These are phyloP conservation scores for Actinia tenebrosa DNA, from an alignment of 64 coral and sea anemone genomes.

Conservation along the genomic window DNA sequence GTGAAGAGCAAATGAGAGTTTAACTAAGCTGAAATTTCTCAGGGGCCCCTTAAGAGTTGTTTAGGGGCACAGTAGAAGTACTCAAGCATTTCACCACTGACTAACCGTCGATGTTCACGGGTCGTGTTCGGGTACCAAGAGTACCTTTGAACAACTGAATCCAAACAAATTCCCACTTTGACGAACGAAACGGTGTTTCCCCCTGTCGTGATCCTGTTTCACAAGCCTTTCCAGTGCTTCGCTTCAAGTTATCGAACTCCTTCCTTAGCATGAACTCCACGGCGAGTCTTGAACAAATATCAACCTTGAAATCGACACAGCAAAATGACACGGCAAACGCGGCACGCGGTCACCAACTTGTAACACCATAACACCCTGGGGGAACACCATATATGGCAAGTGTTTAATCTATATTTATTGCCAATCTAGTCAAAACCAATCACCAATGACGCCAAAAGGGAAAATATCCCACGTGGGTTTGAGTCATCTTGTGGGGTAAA, in stretches of 20 bases:
- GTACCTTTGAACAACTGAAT: slow-evolving; percentile 10
- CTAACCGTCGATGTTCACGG: slow-evolving; percentile 76
- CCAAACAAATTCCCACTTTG: slow-evolving; percentile 18
- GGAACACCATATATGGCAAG: slow-evolving; percentile 98
- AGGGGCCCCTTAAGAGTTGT: slow-evolving; percentile 73
- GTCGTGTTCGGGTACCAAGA: slow-evolving; percentile 15
- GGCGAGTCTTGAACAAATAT: slow-evolving; percentile 89
- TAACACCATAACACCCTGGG: slow-evolving; percentile 99
- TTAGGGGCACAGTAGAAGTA: slow-evolving; percentile 88
- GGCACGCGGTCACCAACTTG: slow-evolving; percentile 93
- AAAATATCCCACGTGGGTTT: slow-evolving; percentile 99
- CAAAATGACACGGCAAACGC: slow-evolving; percentile 98
- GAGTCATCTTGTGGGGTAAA: slow-evolving; percentile 94
- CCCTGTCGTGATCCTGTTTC: background rate
- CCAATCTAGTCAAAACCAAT: slow-evolving; percentile 99
- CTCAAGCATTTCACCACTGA: slow-evolving; percentile 87
- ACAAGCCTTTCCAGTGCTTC: slow-evolving; percentile 1
- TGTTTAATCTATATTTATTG: slow-evolving; percentile 99
- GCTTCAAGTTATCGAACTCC: slow-evolving; percentile 2
- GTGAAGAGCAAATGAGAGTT: slow-evolving; percentile 51
- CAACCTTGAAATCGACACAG: slow-evolving; percentile 95
- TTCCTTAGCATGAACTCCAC: slow-evolving; percentile 24
- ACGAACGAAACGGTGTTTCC: background rate
- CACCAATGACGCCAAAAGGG: slow-evolving; percentile 94
- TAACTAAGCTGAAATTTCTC: slow-evolving; percentile 75